These are phyloP conservation scores for Podarcis muralis DNA, from an alignment of 2,113 vertebrate genomes.

Conservation along the genomic window DNA sequence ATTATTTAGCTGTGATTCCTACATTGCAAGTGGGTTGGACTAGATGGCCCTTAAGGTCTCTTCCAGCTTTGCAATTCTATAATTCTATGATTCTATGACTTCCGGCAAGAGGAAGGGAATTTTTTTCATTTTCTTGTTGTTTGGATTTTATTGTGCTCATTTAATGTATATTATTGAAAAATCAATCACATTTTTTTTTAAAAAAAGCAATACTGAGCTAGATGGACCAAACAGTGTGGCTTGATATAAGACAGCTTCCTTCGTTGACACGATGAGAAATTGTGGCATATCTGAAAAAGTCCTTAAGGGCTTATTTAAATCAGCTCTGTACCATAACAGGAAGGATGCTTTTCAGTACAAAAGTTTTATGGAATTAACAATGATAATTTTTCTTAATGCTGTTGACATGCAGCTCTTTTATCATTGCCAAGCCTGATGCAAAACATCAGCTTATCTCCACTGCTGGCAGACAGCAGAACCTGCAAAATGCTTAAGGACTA, in stretches of 20 bases:
- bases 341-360: rapidly evolving
- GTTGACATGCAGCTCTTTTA: rapidly evolving
- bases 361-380: rapidly evolving
- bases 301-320: rapidly evolving
- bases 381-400: rapidly evolving
- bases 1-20: no score
- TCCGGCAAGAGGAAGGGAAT: no score
- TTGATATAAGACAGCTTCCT: not conserved
- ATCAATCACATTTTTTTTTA: no score
- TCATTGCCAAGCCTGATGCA: not conserved
- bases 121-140: no score
- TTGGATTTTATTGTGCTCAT: no score
- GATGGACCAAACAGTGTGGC: rapidly evolving
- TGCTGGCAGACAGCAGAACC: not conserved
- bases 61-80: no score
- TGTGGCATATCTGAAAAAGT: rapidly evolving
- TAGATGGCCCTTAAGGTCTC: no score
- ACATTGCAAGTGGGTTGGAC: no score
- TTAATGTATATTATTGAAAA: no score
- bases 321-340: not conserved
- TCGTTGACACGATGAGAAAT: not conserved
- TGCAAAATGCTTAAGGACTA: not conserved
- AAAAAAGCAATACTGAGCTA: no score
- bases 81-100: no score
- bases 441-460: rapidly evolving